A percentile compares a stretch with the other conserved stretches of the same genome.
Conservation (phyloP, 2,797 vertebrate species). For the Epinephelus awoara region DNA sequence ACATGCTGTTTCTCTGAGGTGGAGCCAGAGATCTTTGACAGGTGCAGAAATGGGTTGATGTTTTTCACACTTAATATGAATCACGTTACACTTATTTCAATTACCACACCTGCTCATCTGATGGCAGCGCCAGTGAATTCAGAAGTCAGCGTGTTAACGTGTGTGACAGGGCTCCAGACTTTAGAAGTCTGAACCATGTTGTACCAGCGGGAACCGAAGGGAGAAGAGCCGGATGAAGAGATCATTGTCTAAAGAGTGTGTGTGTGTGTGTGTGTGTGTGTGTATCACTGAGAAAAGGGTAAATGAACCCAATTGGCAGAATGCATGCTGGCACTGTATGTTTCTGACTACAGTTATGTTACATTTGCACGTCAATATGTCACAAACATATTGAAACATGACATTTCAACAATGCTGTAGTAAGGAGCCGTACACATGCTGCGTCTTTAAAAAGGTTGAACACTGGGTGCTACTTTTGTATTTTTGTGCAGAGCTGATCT, state of each 20-base stretch:
- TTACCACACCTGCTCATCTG: constrained; percentile 37
- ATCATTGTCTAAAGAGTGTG: background rate
- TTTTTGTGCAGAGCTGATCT: too few species aligned
- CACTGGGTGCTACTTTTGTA: too few species aligned
- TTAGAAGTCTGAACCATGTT: background rate
- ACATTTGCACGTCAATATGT: too few species aligned
- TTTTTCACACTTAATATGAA: constrained; percentile 36
- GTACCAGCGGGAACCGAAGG: background rate
- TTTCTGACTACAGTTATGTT: too few species aligned
- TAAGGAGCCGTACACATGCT: too few species aligned
- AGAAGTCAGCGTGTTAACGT: background rate
- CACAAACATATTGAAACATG: too few species aligned
- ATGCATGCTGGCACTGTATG: too few species aligned
- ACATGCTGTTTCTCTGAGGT: too few species aligned
- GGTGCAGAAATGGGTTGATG: constrained; percentile 24
- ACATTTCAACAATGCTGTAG: too few species aligned
- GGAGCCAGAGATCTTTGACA: constrained; percentile 16
- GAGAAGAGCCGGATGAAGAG: background rate
- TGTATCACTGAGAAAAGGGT: background rate
- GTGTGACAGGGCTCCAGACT: background rate
- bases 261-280: too few species aligned
- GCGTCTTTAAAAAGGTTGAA: too few species aligned
- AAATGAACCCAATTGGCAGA: too few species aligned
- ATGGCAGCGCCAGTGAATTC: background rate
- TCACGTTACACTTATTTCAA: constrained; percentile 23